Percentiles rank a stretch among this genome's conserved stretches.
These are phyloP conservation scores for Hirundichthys speculiger DNA, from an alignment of 2,113 vertebrate species.

Conservation along the genomic window DNA sequence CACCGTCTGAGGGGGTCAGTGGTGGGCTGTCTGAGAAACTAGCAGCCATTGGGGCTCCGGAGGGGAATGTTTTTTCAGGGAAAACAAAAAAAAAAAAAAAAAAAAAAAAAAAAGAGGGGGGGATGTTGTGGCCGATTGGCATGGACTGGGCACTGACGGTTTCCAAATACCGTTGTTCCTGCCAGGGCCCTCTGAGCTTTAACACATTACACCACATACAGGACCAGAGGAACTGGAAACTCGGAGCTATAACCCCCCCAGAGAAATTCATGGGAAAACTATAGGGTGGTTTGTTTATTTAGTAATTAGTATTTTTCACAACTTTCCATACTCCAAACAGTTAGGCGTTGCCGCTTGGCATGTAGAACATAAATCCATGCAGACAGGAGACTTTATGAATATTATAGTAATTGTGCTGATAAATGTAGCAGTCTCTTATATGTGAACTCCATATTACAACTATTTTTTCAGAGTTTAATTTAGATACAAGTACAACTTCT, in stretches of 20 bases:
- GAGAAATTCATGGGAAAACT: constrained; percentile 47
- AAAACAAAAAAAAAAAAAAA: neutral
- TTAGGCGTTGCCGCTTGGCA: constrained; percentile 42
- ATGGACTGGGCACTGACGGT: constrained; percentile 59
- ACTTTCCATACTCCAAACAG: constrained; percentile 73
- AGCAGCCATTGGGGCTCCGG: constrained; percentile 63
- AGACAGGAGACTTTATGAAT: constrained; percentile 28
- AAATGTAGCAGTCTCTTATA: constrained; percentile 3
- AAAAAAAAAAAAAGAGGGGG: neutral
- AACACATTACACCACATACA: constrained; percentile 65
- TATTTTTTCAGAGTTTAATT: neutral
- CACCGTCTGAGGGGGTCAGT: constrained; percentile 79
- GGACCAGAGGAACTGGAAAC: constrained; percentile 52
- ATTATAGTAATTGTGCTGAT: constrained; percentile 3
- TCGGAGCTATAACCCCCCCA: constrained; percentile 44
- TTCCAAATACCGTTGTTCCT: constrained; percentile 52
- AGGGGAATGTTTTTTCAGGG: constrained; percentile 56
- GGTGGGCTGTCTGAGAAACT: constrained; percentile 72
- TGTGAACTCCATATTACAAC: neutral
- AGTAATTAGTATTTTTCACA: constrained; percentile 60
- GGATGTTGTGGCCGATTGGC: constrained; percentile 71
- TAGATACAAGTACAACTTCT: no score
- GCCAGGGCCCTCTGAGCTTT: constrained; percentile 66
- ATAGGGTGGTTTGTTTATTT: constrained; percentile 52
- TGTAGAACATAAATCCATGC: constrained; percentile 15